phyloP scores from a whole-genome alignment of 2,888 invertebrate genomes.

The Bhutanitis thaidina region DNA sequence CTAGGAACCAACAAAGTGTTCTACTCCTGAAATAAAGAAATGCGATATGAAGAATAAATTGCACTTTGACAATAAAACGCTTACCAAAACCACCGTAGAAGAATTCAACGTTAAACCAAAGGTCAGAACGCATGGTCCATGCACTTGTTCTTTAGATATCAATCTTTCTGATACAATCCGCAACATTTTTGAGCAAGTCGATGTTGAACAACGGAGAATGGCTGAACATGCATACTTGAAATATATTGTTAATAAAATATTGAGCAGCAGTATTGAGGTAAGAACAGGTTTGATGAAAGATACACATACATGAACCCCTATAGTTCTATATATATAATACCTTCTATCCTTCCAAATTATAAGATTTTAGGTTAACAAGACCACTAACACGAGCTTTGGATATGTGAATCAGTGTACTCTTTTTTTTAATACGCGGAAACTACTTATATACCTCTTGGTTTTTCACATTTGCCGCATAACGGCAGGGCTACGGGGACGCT shows the following conservation, averaged over 20 bases:
- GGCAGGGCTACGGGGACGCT: too few species aligned
- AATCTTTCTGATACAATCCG: constrained; percentile 66
- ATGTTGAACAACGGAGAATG: constrained; percentile 57
- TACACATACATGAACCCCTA: too few species aligned
- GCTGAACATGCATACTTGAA: constrained; percentile 63
- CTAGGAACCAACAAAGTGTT: constrained; percentile 51
- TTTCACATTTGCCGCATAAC: too few species aligned
- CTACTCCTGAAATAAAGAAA: constrained; percentile 38
- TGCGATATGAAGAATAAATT: constrained; percentile 30
- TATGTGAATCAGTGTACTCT: too few species aligned
- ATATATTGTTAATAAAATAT: constrained; percentile 63
- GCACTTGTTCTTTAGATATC: constrained; percentile 61
- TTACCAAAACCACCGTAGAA: constrained; percentile 62
- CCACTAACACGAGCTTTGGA: too few species aligned
- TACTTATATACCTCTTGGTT: too few species aligned
- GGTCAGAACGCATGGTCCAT: constrained; percentile 47
- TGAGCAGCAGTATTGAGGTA: constrained; percentile 54
- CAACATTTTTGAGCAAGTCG: constrained; percentile 69
- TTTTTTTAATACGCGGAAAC: too few species aligned
- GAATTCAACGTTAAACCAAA: constrained; percentile 61
- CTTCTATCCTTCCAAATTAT: too few species aligned
- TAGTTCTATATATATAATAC: too few species aligned
- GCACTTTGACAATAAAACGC: constrained; percentile 38
- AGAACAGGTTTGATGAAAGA: constrained; percentile 12
- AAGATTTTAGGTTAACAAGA: too few species aligned